These are phyloP conservation scores for Suricata suricatta DNA, from an alignment of 2,113 vertebrate species.

Conservation along the genomic window DNA sequence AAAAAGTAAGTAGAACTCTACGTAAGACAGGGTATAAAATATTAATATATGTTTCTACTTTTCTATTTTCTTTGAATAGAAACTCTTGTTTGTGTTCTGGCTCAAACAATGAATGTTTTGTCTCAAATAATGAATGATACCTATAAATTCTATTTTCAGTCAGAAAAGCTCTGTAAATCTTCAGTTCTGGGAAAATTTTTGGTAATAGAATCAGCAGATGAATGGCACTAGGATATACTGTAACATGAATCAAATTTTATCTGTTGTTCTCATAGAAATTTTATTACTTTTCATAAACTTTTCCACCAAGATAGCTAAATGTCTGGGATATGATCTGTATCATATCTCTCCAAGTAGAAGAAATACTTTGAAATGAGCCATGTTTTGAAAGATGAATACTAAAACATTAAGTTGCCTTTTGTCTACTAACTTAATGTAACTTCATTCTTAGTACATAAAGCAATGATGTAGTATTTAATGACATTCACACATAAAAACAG, in stretches of 20 bases:
- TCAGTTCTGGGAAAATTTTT: slow-evolving; percentile 42
- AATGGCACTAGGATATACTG: background rate
- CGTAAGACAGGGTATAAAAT: background rate
- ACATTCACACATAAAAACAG: background rate
- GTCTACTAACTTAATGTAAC: background rate
- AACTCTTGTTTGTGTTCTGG: slow-evolving; percentile 11
- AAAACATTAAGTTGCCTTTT: slow-evolving; percentile 38
- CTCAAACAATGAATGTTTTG: background rate
- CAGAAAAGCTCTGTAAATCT: slow-evolving; percentile 40
- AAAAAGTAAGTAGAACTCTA: background rate
- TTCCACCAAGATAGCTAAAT: slow-evolving; percentile 19
- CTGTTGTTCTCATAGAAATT: slow-evolving; percentile 28
- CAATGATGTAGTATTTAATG: background rate
- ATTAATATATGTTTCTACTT: background rate
- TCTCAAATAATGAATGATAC: background rate
- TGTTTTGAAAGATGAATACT: slow-evolving; percentile 19
- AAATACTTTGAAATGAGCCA: background rate
- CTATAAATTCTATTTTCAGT: slow-evolving; percentile 35
- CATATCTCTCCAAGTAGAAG: background rate
- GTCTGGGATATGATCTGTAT: background rate
- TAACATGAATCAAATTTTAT: slow-evolving; percentile 54
- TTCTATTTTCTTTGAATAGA: background rate
- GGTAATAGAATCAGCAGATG: slow-evolving; percentile 34
- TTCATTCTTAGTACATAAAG: background rate
- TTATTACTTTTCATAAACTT: background rate